Evolutionary conservation across 2,113 vertebrate genomes (phyloP).

Genomic region (Chaetops frenatus): DNA sequence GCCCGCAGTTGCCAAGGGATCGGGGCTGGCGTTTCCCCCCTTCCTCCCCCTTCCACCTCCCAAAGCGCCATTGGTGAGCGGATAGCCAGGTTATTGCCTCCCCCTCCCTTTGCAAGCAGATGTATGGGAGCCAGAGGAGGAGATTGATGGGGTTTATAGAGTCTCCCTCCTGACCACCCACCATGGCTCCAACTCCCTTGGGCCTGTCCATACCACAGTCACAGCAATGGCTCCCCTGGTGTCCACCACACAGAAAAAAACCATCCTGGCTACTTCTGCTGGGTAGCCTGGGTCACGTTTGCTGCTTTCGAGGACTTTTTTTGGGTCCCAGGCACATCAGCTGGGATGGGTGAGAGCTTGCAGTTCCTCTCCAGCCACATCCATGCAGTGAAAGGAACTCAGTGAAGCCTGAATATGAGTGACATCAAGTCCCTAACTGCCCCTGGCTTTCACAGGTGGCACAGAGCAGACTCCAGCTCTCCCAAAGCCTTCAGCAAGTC

Average conservation of each 20-base stretch:
- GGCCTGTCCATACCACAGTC: neutral
- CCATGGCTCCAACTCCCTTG: neutral
- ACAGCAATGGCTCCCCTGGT: neutral
- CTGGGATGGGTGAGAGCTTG: neutral
- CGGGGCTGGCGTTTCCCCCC: constrained; percentile 63
- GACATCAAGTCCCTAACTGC: neutral
- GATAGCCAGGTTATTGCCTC: constrained; percentile 52
- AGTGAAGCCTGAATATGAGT: neutral
- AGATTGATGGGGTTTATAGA: constrained; percentile 55
- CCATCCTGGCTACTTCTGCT: neutral
- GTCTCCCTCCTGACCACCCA: constrained; percentile 45
- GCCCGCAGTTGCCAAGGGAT: constrained; percentile 68
- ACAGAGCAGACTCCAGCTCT: neutral
- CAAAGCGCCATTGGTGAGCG: constrained; percentile 10
- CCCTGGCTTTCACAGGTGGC: neutral
- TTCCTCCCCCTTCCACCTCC: constrained; percentile 57
- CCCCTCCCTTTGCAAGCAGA: constrained; percentile 45
- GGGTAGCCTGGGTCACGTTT: neutral
- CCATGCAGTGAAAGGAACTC: accelerated
- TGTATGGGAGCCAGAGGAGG: constrained; percentile 24
- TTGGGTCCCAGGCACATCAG: neutral
- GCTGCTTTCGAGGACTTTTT: neutral
- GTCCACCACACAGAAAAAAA: neutral
- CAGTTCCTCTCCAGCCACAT: neutral
- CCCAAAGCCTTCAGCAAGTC: neutral